phyloP scores from a whole-genome alignment of 2,797 vertebrate genomes.

The Acrossocheilus fasciatus region DNA sequence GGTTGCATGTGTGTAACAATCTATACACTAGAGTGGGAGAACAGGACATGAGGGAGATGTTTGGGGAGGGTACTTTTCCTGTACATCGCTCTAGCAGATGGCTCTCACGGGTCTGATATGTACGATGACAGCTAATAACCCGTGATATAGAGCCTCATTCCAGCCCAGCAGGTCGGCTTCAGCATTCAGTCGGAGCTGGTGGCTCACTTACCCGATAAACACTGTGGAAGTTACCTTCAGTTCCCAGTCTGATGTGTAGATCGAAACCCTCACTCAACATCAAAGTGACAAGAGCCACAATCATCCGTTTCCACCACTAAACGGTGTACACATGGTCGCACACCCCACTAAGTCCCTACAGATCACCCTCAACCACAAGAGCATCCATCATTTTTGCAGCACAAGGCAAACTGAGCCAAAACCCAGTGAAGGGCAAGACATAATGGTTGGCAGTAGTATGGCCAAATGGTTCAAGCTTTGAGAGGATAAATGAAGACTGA shows the following conservation, averaged over 20 bases:
- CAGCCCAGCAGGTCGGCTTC: slow-evolving; percentile 38
- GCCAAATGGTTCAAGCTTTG: neutral
- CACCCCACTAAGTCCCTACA: slow-evolving; percentile 4
- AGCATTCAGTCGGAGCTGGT: slow-evolving; percentile 20
- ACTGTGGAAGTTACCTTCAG: slow-evolving; percentile 29
- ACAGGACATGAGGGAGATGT: slow-evolving; percentile 17
- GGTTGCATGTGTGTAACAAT: slow-evolving; percentile 26
- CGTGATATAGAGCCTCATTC: slow-evolving; percentile 57
- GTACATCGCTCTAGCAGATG: slow-evolving; percentile 39
- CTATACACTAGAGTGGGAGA: slow-evolving; percentile 47
- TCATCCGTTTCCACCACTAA: slow-evolving; percentile 1
- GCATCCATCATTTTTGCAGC: slow-evolving; percentile 40
- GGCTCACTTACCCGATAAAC: slow-evolving; percentile 38
- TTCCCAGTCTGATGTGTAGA: slow-evolving; percentile 41
- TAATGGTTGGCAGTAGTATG: neutral
- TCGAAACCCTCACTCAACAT: slow-evolving; percentile 36
- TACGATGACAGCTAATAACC: slow-evolving; percentile 63
- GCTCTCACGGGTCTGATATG: slow-evolving; percentile 45
- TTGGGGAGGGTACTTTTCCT: slow-evolving; percentile 27
- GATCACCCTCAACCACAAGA: slow-evolving; percentile 15
- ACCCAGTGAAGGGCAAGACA: slow-evolving; percentile 8
- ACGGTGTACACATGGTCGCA: neutral
- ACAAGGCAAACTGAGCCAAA: slow-evolving; percentile 37
- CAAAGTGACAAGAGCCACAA: slow-evolving; percentile 18
- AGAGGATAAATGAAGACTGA: neutral